phyloP scores from a whole-genome alignment of 2,113 vertebrate species.

The Mirza zaza region DNA sequence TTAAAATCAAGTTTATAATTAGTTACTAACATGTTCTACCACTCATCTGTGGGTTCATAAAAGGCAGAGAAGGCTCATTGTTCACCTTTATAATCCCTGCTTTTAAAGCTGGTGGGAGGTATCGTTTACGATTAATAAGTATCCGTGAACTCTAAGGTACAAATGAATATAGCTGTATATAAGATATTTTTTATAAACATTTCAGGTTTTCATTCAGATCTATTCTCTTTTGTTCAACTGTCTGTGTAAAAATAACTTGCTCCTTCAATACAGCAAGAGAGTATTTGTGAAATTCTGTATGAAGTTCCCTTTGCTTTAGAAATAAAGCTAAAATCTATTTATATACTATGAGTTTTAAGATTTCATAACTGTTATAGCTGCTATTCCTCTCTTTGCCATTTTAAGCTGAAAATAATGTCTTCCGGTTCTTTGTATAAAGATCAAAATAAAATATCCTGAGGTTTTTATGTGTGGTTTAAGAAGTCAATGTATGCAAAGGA shows the following conservation, averaged over 20 bases:
- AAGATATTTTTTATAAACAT: background rate
- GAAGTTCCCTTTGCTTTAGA: constrained; percentile 50
- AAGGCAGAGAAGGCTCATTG: background rate
- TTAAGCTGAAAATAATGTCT: constrained; percentile 38
- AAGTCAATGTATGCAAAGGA: constrained; percentile 37
- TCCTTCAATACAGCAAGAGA: background rate
- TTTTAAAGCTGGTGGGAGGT: background rate
- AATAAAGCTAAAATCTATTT: constrained; percentile 44
- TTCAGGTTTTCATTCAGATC: background rate
- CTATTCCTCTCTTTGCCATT: constrained; percentile 60
- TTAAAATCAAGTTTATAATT: constrained; percentile 1
- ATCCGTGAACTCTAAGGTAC: background rate
- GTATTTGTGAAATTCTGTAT: background rate
- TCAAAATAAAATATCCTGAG: constrained; percentile 21
- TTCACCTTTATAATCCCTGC: background rate
- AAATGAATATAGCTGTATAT: background rate
- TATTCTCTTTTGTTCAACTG: background rate
- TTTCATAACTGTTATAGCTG: constrained; percentile 1
- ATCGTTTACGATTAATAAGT: constrained; percentile 5
- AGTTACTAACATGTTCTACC: background rate
- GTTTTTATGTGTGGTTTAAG: background rate
- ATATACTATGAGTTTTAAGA: constrained; percentile 1
- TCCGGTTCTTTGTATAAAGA: constrained; percentile 33
- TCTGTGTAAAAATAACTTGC: constrained; percentile 26
- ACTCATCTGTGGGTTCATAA: background rate